Percentiles rank a stretch among this genome's conserved stretches.
These are phyloP conservation scores for Halictus rubicundus DNA, from an alignment of 1,140 invertebrate genomes.

Conservation along the genomic window DNA sequence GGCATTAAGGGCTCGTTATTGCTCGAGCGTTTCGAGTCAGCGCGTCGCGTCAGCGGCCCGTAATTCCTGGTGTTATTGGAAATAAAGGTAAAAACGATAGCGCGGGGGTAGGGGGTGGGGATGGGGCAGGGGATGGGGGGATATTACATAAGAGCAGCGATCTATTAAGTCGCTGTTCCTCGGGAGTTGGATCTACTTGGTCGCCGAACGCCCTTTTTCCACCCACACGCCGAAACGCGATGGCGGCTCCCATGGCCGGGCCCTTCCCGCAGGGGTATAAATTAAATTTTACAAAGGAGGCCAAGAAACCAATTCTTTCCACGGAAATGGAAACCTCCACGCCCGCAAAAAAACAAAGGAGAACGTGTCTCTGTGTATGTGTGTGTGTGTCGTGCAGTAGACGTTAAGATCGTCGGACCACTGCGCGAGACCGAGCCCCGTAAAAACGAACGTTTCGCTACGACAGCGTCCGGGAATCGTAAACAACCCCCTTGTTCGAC, in stretches of 20 bases:
- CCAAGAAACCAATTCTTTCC: conserved; percentile 46
- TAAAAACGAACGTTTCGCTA: not conserved
- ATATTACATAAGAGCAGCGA: conserved; percentile 54
- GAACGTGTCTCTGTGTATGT: not conserved
- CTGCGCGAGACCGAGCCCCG: not conserved
- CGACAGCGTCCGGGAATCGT: not conserved
- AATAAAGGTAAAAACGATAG: conserved; percentile 51
- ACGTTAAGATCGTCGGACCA: conserved; percentile 16
- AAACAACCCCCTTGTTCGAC: conserved; percentile 5
- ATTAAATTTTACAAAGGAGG: conserved; percentile 66
- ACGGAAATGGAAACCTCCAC: conserved; percentile 48
- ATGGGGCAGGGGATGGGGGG: conserved; percentile 24
- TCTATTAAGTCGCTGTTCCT: conserved; percentile 47
- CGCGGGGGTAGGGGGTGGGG: too few species aligned
- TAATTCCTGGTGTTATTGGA: conserved; percentile 36
- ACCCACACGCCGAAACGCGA: not conserved
- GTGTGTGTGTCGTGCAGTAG: not conserved
- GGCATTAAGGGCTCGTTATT: conserved; percentile 37
- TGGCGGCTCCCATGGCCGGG: conserved; percentile 4
- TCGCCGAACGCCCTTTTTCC: not conserved
- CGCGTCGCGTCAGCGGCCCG: not conserved
- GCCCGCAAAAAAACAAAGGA: conserved; percentile 30
- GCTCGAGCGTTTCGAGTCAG: not conserved
- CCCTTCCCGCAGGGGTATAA: conserved; percentile 44
- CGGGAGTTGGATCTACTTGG: too few species aligned